A percentile compares a stretch with the other conserved stretches of the same genome.
Evolutionary conservation across 2,113 vertebrate species (phyloP).

Genomic region (Phycodurus eques): DNA sequence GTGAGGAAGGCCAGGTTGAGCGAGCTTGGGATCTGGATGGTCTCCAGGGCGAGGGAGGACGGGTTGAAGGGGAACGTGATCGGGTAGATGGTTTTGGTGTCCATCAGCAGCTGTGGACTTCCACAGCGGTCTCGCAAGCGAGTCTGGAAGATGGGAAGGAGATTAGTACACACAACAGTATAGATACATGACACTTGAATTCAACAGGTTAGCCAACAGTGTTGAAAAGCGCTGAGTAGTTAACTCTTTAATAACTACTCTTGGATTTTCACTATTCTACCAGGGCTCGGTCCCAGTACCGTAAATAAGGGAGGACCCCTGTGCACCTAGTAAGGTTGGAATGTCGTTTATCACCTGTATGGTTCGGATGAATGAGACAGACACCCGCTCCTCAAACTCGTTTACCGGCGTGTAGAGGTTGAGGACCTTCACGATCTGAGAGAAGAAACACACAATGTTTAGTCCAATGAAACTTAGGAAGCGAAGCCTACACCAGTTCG

Average conservation of each 20-base stretch:
- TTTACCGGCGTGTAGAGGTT: conserved; percentile 98
- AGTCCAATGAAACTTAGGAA: not conserved
- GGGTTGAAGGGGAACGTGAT: conserved; percentile 97
- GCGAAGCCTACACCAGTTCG: too few species aligned
- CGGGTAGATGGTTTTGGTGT: conserved; percentile 96
- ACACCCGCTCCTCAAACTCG: conserved; percentile 97
- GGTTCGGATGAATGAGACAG: conserved; percentile 92
- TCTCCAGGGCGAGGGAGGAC: conserved; percentile 91
- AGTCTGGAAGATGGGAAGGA: conserved; percentile 70
- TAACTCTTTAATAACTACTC: too few species aligned
- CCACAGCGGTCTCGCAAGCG: conserved; percentile 93
- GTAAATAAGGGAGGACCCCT: not conserved
- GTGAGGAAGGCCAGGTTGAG: conserved; percentile 90
- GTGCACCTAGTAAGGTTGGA: not conserved
- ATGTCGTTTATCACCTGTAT: conserved; percentile 85
- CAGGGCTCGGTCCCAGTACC: not conserved
- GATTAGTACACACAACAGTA: not conserved
- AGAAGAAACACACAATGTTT: not conserved
- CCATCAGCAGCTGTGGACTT: conserved; percentile 93
- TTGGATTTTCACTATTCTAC: too few species aligned
- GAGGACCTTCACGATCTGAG: conserved; percentile 96
- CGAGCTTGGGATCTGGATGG: conserved; percentile 94
- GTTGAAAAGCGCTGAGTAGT: too few species aligned
- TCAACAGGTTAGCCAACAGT: not conserved
- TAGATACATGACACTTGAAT: not conserved